Conservation (phyloP, 2,888 invertebrate species). For the Conchocele bisecta region DNA sequence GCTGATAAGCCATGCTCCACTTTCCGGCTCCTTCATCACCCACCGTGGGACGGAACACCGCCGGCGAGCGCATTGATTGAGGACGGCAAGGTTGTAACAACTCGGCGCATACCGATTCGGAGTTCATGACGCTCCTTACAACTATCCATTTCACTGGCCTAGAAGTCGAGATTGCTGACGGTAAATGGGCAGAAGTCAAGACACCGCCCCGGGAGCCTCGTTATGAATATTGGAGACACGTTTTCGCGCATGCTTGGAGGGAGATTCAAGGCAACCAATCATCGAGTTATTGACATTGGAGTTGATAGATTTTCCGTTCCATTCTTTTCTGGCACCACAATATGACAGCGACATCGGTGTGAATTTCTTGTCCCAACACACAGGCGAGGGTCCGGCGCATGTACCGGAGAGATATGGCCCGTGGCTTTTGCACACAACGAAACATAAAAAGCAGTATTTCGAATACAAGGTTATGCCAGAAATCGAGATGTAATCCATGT, state of each 20-base stretch:
- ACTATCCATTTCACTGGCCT: conserved; percentile 53
- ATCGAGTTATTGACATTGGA: conserved; percentile 55
- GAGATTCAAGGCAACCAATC: conserved; percentile 54
- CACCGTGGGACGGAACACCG: conserved; percentile 20
- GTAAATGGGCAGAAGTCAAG: conserved; percentile 47
- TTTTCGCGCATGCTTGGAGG: conserved; percentile 51
- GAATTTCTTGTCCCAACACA: conserved; percentile 24
- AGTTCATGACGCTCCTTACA: conserved; percentile 44
- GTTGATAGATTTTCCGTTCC: conserved; percentile 51
- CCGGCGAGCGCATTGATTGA: conserved; percentile 11
- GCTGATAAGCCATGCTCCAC: conserved; percentile 45
- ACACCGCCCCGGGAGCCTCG: conserved; percentile 56
- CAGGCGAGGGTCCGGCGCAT: conserved; percentile 1
- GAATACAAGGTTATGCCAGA: not conserved
- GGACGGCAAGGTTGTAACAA: conserved; percentile 26
- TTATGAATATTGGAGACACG: conserved; percentile 65
- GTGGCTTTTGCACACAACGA: conserved; percentile 22
- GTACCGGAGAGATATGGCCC: conserved; percentile 20
- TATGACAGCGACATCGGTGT: conserved; percentile 47
- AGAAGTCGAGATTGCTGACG: conserved; percentile 38
- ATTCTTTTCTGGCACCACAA: conserved; percentile 55
- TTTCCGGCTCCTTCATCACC: conserved; percentile 51
- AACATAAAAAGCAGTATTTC: conserved; percentile 2
- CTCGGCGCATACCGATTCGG: conserved; percentile 50
- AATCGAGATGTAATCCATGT: no score